Base-by-base conservation (phyloP, 2,888 invertebrate genomes). In the Synanthedon myopaeformis region DNA sequence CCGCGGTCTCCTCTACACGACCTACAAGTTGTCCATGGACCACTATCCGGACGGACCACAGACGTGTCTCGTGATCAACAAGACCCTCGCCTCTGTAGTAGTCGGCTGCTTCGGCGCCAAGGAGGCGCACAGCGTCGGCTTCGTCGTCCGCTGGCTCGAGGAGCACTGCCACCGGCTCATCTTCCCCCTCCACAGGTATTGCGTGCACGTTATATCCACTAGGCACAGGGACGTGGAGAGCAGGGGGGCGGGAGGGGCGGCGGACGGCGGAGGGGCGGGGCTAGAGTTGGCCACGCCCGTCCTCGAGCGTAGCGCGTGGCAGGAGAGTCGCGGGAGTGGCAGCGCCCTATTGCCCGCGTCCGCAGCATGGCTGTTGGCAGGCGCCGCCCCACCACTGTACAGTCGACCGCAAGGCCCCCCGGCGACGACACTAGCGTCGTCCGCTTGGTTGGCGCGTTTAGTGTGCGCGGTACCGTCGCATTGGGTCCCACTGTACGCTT, bases 401-500 rank as follows among this genome's bases (percentile, higher is more conserved):
- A 83, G 88, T 45, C 81, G 83, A 57, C 89, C 89, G 0, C 82
- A 76, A 55, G 66, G 67, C 14, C 54, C 58, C 17, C 54, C 54
- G 49, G 56, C 59, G 73, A 55, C 73, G 70, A 13, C 76, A 76
- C 58, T 74, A 52, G 82, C 93, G 56, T 91, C 92, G 0, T 80
- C 64, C 64, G 84, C 73, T 56, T 92, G 93, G 76, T 87, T 93
- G 65, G 89, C 91, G 55, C 90, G 91, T 56, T 79, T 92, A 17
- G 80, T 90, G 54, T 92, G 91, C 62, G 88, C 91, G 61, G 88
- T 92, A 64, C 93, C 93, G 1, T 93, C 93, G 55, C 95, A 95
- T 79, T 97, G 97, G 97, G 90, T 92, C 53, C 87, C 93, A 57
- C 83, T 97, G 53, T 97, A 97, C 85, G 91, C 93, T 67, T 94